phyloP scores from a whole-genome alignment of 2,797 vertebrate species.

The Adrianichthys oophorus region DNA sequence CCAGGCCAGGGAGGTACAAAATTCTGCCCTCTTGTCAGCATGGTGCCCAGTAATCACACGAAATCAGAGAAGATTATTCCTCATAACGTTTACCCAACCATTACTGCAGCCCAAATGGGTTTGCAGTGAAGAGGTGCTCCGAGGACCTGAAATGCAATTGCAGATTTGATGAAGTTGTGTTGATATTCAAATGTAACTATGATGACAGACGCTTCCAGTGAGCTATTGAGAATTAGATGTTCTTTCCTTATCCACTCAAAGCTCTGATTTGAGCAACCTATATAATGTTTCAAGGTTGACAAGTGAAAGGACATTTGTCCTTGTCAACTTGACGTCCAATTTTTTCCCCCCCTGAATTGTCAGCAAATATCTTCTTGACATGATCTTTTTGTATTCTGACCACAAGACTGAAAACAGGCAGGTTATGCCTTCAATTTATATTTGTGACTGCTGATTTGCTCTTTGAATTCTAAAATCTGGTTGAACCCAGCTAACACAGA shows the following conservation, averaged over 20 bases:
- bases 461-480: constrained; percentile 66
- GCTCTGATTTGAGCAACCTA: constrained; percentile 67
- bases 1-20: constrained; percentile 70
- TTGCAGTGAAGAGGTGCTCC: constrained; percentile 75
- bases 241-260: constrained; percentile 62
- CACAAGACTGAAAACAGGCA: constrained; percentile 45
- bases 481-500: constrained; percentile 55
- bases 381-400: constrained; percentile 69
- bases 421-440: constrained; percentile 55
- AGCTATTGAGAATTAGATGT: constrained; percentile 72
- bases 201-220: constrained; percentile 51
- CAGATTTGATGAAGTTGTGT: constrained; percentile 79
- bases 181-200: constrained; percentile 74
- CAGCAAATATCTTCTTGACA: constrained; percentile 63
- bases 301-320: constrained; percentile 70
- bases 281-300: constrained; percentile 69
- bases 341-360: constrained; percentile 54
- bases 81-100: constrained; percentile 84
- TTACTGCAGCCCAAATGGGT: constrained; percentile 79
- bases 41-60: constrained; percentile 80
- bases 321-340: constrained; percentile 61
- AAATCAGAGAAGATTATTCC: constrained; percentile 87
- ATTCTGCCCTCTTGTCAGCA: constrained; percentile 77
- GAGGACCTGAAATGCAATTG: constrained; percentile 72
- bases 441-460: constrained; percentile 47